phyloP scores from a whole-genome alignment of 2,113 vertebrate species.

The Coturnix japonica region DNA sequence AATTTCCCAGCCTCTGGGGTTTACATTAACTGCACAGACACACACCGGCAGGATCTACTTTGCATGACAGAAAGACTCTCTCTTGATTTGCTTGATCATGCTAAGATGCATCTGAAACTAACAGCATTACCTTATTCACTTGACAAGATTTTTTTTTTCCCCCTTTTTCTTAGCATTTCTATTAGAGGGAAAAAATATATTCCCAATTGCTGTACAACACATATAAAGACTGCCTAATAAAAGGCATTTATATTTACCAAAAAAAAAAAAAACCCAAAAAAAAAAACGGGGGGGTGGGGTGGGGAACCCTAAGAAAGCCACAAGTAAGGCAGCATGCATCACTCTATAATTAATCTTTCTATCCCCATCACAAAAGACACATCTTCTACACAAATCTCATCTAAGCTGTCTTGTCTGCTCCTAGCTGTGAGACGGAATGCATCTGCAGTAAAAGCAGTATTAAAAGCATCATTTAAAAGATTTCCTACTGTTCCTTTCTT shows the following conservation, averaged over 20 bases:
- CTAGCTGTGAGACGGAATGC: constrained; percentile 20
- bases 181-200: not conserved
- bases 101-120: not conserved
- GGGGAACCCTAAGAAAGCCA: not conserved
- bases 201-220: not conserved
- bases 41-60: not conserved
- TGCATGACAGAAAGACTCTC: not conserved
- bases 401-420: not conserved
- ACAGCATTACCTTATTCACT: not conserved
- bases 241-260: not conserved
- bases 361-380: not conserved
- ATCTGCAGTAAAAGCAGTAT: not conserved
- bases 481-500: not conserved
- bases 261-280: not conserved
- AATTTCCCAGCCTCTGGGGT: not conserved
- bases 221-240: not conserved
- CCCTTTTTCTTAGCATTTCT: not conserved
- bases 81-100: not conserved
- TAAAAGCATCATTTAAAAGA: constrained; percentile 31
- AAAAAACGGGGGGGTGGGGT: not conserved
- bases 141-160: not conserved
- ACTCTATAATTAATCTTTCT: constrained; percentile 41
- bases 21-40: not conserved
- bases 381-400: not conserved
- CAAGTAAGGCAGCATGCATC: not conserved